Evolutionary conservation across 2,888 invertebrate genomes (phyloP), one percentile per base, ranked within the genome.

Genomic region (Dinocampus coccinellae): DNA sequence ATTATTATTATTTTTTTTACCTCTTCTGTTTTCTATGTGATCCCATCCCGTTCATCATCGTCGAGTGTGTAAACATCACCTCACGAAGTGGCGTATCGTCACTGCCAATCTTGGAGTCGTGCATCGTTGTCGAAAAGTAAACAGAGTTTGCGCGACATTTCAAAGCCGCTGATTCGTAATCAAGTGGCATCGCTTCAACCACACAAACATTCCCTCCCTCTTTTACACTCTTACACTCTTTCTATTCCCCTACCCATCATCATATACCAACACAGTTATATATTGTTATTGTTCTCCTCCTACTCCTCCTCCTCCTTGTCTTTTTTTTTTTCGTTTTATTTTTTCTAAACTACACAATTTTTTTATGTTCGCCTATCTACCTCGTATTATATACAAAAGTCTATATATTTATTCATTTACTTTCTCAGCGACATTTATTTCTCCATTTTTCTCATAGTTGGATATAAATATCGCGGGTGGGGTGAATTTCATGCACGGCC

Each of bases 131-230:
- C 58, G 20, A 52, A 68, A 52, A 68, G 60, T 42, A 68, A 68
- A 68, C 68, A 68, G 10, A 33, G 33, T 42, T 42, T 42, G 42
- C 13, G n/a, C 57, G 26, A 26, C 60, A 33, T 68, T 68, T 68
- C 68, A 68, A 58, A 52, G 47, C 60, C 60, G 58, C 57, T 68
- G 60, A 68, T 68, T 60, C 68, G 60, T 68, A 68, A 68, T 68
- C 68, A 60, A 68, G 61, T 42, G 68, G 60, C 68, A 58, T 68
- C 68, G 61, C 52, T 68, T 34, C 36, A 33, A 68, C 58, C 33
- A 55, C 7, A 57, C n/a, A 29, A 26, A 24, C 55, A 64, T 53
- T 13, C 33, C 16, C 11, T 2, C 64, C 22, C 52, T 53, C 53
- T 9, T 10, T 9, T 10, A 36, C 42, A 42, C 13, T n/a, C n/a